phyloP scores from a whole-genome alignment of 2,888 invertebrate species.

The Masnerella sp. region DNA sequence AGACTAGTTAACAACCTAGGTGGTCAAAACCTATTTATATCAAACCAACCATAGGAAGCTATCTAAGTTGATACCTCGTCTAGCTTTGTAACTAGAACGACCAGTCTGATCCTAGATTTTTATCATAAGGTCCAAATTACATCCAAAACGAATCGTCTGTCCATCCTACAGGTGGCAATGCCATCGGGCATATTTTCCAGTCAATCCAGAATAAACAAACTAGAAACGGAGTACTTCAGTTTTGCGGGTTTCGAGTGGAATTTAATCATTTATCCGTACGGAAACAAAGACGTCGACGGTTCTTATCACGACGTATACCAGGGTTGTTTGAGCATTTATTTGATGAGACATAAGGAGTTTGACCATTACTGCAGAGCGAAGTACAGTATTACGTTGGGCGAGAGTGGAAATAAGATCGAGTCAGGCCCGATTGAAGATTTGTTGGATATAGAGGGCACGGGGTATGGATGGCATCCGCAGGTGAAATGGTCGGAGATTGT shows the following conservation, averaged over 20 bases:
- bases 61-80: too few species aligned
- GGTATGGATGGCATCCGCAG: conserved; percentile 85
- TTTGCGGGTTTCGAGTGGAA: conserved; percentile 92
- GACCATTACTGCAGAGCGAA: conserved; percentile 88
- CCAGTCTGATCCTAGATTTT: too few species aligned
- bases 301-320: conserved; percentile 71
- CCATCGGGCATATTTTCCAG: conserved; percentile 72
- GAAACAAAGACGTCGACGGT: conserved; percentile 79
- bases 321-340: conserved; percentile 79
- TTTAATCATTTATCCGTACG: conserved; percentile 82
- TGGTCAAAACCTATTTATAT: too few species aligned
- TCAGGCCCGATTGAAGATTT: conserved; percentile 85
- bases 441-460: conserved; percentile 84
- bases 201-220: conserved; percentile 75
- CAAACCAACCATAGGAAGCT: too few species aligned
- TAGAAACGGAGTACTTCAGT: conserved; percentile 85
- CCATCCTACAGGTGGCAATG: conserved; percentile 76
- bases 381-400: conserved; percentile 84
- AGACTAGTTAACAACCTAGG: too few species aligned
- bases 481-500: conserved; percentile 81
- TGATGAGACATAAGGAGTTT: conserved; percentile 88
- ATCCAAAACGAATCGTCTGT: not conserved
- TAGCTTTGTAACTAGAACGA: too few species aligned
- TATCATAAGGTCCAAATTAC: too few species aligned
- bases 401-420: conserved; percentile 83